Conservation (phyloP, 1,140 invertebrate species). For the Trichogramma pretiosum region DNA sequence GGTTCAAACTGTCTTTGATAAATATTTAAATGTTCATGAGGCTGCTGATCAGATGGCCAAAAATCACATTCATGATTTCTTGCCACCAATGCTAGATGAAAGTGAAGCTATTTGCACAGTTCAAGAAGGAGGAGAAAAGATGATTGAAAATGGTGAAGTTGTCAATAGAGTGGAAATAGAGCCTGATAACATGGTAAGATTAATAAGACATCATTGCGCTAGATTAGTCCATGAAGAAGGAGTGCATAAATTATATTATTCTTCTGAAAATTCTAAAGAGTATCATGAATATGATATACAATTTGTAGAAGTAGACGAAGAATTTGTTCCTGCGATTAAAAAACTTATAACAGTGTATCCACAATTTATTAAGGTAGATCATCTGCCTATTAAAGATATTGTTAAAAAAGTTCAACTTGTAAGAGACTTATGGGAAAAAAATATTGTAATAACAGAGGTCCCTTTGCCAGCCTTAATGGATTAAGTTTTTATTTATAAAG, state of each 20-base stretch:
- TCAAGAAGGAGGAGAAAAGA: constrained; percentile 58
- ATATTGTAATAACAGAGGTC: constrained; percentile 54
- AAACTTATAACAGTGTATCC: constrained; percentile 68
- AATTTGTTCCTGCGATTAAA: constrained; percentile 59
- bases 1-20: constrained; percentile 52
- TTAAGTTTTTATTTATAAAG: too few relatives aligned
- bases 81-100: constrained; percentile 69
- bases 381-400: constrained; percentile 57
- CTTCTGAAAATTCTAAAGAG: constrained; percentile 70
- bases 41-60: constrained; percentile 80
- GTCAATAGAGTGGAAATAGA: constrained; percentile 56
- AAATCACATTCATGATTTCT: constrained; percentile 73
- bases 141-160: constrained; percentile 55
- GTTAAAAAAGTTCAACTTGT: constrained; percentile 56
- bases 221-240: constrained; percentile 63
- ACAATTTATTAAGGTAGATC: constrained; percentile 60
- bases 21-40: constrained; percentile 63
- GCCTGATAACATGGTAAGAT: constrained; percentile 58
- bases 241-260: constrained; percentile 64
- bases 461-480: constrained; percentile 37
- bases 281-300: constrained; percentile 75
- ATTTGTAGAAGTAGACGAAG: constrained; percentile 63
- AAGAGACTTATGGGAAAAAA: constrained; percentile 62
- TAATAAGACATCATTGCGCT: constrained; percentile 61
- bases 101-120: constrained; percentile 60